Evolutionary conservation across 2,797 vertebrate genomes (phyloP).

Genomic region (Aulostomus chinensis): DNA sequence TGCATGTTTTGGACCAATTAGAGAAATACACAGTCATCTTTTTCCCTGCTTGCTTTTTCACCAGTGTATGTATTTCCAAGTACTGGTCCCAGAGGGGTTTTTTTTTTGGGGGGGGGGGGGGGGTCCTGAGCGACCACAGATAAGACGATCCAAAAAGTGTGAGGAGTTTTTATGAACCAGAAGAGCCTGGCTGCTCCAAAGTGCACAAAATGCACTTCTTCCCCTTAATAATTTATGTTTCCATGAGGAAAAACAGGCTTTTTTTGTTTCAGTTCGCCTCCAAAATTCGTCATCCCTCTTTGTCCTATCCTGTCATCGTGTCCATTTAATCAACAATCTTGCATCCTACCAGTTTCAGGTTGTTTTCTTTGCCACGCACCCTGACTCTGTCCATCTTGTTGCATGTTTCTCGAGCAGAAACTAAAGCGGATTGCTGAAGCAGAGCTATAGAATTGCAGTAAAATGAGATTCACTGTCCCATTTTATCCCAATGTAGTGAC

Average conservation of each 20-base stretch:
- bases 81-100: conserved; percentile 2
- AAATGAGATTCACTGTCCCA: conserved; percentile 52
- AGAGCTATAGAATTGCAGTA: conserved; percentile 34
- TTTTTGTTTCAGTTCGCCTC: no score
- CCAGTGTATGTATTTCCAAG: not conserved
- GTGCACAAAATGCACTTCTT: not conserved
- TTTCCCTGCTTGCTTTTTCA: no score
- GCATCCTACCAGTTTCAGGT: no score
- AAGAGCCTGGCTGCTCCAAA: no score
- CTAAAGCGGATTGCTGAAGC: conserved; percentile 41
- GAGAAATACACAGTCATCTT: conserved; percentile 1
- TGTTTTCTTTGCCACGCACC: no score
- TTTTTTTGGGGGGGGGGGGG: no score
- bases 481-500: conserved; percentile 54
- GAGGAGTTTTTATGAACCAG: no score
- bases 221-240: not conserved
- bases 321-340: no score
- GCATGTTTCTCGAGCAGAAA: conserved; percentile 52
- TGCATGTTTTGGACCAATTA: not conserved
- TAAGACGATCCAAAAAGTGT: conserved; percentile 5
- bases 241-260: not conserved
- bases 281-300: no score
- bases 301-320: no score
- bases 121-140: not conserved
- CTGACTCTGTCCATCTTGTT: conserved; percentile 70